Evolutionary conservation across 2,888 invertebrate genomes (phyloP), one percentile per base, ranked within the genome.

Genomic region (Trichacis sp.): DNA sequence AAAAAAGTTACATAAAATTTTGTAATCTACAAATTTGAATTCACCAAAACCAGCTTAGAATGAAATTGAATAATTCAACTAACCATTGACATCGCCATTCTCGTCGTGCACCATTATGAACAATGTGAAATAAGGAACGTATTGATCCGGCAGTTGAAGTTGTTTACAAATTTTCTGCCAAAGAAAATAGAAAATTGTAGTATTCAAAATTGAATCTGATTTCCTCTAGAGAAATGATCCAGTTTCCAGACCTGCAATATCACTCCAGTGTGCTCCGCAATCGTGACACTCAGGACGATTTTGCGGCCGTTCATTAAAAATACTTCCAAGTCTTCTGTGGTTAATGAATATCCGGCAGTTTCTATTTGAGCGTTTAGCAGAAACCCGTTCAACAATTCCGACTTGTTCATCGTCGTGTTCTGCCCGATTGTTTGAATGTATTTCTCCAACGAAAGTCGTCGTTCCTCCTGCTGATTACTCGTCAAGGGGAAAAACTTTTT

Each of bases 361-460:
- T 96, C 96, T 88, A 95, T 93, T 85, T 98, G 97, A 58, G 97
- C 96, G 67, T 92, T 92, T 70, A 96, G 88, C 67, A 97, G 88
- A 86, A 97, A 97, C 77, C 93, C 92, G 81, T 92, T 92, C 73
- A 97, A 89, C 49, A 94, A 87, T 77, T 94, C 92, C 8, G 94
- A 92, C 73, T 90, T 91, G 52, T 93, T 90, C 64, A 97, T 88
- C 48, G 89, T 87, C 17, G 91, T 88, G 86, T 95, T 94, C 87
- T 97, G 97, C 49, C 97, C 96, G 81, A 97, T 94, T 90, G 93
- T 88, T 86, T 98, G 98, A 75, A 98, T 91, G 84, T 97, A 98
- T 85, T 96, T 95, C 85, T 98, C 97, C 75, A 98, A 86, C 61
- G 91, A 88, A 33, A 90, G 85, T 78, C 97, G 88, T 73, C 98